phyloP scores from a whole-genome alignment of 2,888 invertebrate genomes.

The Gordius sp. region DNA sequence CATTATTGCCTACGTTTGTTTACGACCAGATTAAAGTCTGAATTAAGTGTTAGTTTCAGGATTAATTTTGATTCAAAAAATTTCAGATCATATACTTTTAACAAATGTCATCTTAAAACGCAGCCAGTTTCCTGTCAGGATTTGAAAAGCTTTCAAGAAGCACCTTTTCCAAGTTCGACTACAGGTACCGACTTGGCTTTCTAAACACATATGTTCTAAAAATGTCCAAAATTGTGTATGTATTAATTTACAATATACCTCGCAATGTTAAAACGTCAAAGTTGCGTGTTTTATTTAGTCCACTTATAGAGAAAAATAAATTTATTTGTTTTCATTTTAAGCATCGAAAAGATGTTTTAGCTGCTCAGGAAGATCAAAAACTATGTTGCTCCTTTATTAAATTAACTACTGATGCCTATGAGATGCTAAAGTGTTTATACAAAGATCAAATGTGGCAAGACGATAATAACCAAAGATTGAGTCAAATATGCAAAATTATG shows the following conservation, averaged over 20 bases:
- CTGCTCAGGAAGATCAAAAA: not conserved
- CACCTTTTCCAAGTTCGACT: too few relatives aligned
- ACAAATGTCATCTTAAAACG: too few relatives aligned
- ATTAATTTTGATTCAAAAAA: too few relatives aligned
- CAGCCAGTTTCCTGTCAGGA: too few relatives aligned
- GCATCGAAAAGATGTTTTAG: not conserved
- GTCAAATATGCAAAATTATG: not conserved
- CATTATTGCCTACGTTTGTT: too few relatives aligned
- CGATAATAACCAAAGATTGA: not conserved
- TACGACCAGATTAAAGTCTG: too few relatives aligned
- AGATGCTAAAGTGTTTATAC: constrained; percentile 15
- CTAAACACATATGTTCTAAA: too few relatives aligned
- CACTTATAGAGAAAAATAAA: not conserved
- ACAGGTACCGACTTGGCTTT: too few relatives aligned
- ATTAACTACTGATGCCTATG: not conserved
- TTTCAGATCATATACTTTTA: too few relatives aligned
- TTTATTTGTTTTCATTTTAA: constrained; percentile 1
- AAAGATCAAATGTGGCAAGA: not conserved
- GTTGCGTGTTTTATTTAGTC: not conserved
- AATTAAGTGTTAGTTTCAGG: too few relatives aligned
- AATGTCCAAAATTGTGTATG: too few relatives aligned
- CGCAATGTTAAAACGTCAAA: not conserved
- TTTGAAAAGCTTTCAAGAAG: too few relatives aligned
- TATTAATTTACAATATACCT: constrained; percentile 4
- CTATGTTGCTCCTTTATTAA: not conserved